A percentile compares a stretch with the other conserved stretches of the same genome.
Conservation (phyloP, 2,113 vertebrate species). For the Lagenorhynchus albirostris region DNA sequence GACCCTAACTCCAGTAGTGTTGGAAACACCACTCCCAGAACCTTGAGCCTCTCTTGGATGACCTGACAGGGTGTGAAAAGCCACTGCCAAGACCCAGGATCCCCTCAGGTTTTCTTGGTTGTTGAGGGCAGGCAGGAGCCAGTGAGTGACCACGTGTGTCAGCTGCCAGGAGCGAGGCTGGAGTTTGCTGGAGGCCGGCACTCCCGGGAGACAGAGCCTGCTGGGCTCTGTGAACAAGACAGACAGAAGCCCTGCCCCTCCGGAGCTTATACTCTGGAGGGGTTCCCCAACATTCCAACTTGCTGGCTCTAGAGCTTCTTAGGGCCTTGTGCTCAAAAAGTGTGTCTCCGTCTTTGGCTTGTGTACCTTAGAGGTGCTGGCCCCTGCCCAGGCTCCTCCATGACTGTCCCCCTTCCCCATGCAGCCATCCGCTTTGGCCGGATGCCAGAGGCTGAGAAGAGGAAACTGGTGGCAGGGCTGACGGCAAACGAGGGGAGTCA, state of each 20-base stretch:
- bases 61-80: background rate
- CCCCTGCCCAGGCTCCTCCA: background rate
- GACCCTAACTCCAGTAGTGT: background rate
- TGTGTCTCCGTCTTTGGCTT: background rate
- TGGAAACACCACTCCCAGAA: background rate
- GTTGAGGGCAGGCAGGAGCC: background rate
- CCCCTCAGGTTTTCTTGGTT: background rate
- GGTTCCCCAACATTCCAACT: background rate
- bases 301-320: background rate
- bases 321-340: background rate
- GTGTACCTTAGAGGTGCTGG: background rate
- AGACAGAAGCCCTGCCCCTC: background rate
- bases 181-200: background rate
- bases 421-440: constrained; percentile 96
- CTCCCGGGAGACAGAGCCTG: background rate
- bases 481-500: constrained; percentile 84
- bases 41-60: background rate
- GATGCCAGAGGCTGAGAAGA: constrained; percentile 97
- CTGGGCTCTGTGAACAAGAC: background rate
- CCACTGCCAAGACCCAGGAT: background rate
- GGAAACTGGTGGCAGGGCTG: constrained; percentile 94
- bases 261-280: background rate
- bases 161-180: background rate
- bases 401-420: background rate
- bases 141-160: background rate